These are phyloP conservation scores for human (Homo sapiens) DNA, from an alignment of 2,113 vertebrate species.

Conservation along the genomic window DNA sequence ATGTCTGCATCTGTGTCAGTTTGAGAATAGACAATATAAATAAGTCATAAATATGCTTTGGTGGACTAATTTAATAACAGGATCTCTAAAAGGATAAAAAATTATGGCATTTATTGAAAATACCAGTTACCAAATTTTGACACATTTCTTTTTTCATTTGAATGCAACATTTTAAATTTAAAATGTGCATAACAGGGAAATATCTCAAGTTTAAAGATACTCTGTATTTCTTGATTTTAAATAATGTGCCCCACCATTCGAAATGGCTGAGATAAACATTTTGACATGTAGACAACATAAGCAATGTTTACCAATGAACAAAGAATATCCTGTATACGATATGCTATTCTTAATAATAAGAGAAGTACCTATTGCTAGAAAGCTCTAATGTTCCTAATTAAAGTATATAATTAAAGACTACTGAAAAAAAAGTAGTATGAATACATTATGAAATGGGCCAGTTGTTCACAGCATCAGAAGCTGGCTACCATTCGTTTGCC, in stretches of 20 bases:
- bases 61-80: neutral
- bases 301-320: neutral
- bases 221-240: neutral
- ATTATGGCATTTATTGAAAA: conserved; percentile 1
- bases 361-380: neutral
- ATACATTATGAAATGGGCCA: neutral
- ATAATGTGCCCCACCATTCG: neutral
- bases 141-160: neutral
- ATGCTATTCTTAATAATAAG: neutral
- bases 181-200: neutral
- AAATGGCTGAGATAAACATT: conserved; percentile 15
- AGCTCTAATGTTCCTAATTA: neutral
- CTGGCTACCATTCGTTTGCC: neutral
- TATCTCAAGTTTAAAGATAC: neutral
- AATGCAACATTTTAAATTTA: neutral
- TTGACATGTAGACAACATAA: neutral
- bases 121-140: neutral
- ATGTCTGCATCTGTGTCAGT: neutral
- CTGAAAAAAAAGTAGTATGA: neutral
- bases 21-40: neutral
- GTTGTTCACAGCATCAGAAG: neutral
- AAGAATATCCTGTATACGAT: neutral
- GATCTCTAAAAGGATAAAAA: neutral
- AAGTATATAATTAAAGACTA: neutral
- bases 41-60: neutral